Base-by-base conservation (phyloP, 1,140 invertebrate genomes). In the Drosophila aff. region DNA sequence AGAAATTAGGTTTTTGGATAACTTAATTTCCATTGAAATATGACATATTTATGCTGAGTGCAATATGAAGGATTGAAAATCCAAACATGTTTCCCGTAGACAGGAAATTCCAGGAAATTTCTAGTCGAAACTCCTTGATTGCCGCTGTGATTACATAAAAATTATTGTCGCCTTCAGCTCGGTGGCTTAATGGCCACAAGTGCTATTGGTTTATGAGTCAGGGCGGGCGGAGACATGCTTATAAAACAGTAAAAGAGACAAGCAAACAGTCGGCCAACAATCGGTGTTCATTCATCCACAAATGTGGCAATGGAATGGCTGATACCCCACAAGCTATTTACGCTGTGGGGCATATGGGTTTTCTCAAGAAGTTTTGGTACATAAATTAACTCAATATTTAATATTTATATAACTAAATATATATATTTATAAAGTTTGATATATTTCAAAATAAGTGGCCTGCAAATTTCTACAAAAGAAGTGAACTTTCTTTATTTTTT, bases 201-300 rank as follows among this genome's bases (percentile, higher is more conserved):
- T 68, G 16, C 36, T 33, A 49, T 63, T 63, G 79, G 76, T 73
- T 72, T 57, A 66, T 50, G 62, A 81, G 53, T 66, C 66, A 49
- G 41, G 50, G 43, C 66, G 46, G 44, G 43, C 5, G 10, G 7
- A 52, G 4, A 38, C n/a, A n/a, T 69, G 23, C 23, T 23, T 23
- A 36, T 52, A 52, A 33, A 52, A 33, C 50, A n/a, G 49, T 49
- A 36, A 68, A 69, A 36, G 31, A 71, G 46, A 18, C 18, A 36
- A 52, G 36, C 49, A 38, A 65, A 65, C 47, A 38, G 18, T 6
- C 21, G 28, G 23, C 28, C 49, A 60, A 87, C 79, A 86, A 76
- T 73, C 71, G 67, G n/a, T 61, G 43, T 52, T 49, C 82, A 86
- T 86, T 87, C 82, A 86, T 73, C 60, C 63, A 49, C 75, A 63